Evolutionary conservation across 2,888 invertebrate genomes (phyloP), one percentile per base, ranked within the genome.

Genomic region (Ferrisia virgata): DNA sequence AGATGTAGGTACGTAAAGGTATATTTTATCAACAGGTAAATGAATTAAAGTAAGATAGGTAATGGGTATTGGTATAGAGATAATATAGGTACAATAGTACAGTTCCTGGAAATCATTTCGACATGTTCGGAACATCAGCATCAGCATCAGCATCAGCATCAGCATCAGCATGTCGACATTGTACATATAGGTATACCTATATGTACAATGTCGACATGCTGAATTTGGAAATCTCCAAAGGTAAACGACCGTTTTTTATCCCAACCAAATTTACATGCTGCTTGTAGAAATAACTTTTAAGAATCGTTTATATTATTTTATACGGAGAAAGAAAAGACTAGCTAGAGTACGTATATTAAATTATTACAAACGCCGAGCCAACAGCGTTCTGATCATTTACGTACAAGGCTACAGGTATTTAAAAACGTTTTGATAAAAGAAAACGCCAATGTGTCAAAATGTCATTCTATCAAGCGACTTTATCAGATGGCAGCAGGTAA

Each of bases 391-490:
- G 79, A 47, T 79, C 43, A 79, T 79, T 79, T 79, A 79, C 72
- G 31, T 72, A 72, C 47, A 79, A 43, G 79, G 79, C 47, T 47
- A 72, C 15, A 33, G 72, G 79, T 47, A 79, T 47, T 47, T 31
- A 47, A 79, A 79, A 79, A 43, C 28, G 47, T 79, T 47, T n/a
- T 47, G 31, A 79, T 79, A 79, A 47, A 31, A 79, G 79, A 79
- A 79, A 79, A 79, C 79, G 47, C 47, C 47, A 79, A 79, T 79
- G 39, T 43, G 79, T 43, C 47, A 79, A 79, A 79, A 79, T 79
- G 79, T 79, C 79, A 79, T 47, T 79, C 79, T n/a, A 79, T 79
- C 79, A 18, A 79, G 79, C 79, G 28, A 40, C 79, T 79, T 79
- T 79, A 79, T 43, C 31, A 47, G 47, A 79, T 43, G 47, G 47